phyloP scores from a whole-genome alignment of 2,113 vertebrate species.

The Sitta europaea region DNA sequence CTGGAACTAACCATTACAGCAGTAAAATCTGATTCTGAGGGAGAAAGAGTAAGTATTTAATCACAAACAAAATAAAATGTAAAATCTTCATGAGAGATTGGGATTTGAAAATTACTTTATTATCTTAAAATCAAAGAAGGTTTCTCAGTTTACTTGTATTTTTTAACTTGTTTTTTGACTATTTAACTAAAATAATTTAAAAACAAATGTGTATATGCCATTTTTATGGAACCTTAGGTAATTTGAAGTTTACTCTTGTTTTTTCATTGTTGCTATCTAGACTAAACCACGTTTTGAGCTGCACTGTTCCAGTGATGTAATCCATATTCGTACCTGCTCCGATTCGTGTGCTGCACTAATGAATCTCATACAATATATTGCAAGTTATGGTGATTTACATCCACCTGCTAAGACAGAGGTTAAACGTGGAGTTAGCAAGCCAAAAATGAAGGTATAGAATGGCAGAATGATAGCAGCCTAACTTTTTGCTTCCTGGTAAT shows the following conservation, averaged over 20 bases:
- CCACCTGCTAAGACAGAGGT: constrained; percentile 75
- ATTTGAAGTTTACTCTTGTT: neutral
- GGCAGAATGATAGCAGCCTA: neutral
- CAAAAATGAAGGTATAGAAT: constrained; percentile 80
- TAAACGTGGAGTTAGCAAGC: constrained; percentile 71
- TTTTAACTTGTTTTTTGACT: neutral
- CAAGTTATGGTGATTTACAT: constrained; percentile 91
- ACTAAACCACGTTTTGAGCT: constrained; percentile 89
- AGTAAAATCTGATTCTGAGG: constrained; percentile 83
- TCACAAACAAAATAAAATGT: neutral
- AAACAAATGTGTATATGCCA: neutral
- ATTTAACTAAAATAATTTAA: neutral
- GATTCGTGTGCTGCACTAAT: constrained; percentile 96
- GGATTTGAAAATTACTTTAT: neutral
- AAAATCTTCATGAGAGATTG: neutral
- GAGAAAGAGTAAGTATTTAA: constrained; percentile 79
- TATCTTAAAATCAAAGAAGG: neutral
- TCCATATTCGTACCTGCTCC: constrained; percentile 92
- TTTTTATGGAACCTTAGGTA: neutral
- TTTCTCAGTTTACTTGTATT: neutral
- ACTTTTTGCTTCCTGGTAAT: neutral
- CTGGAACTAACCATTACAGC: constrained; percentile 92
- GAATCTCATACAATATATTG: constrained; percentile 98
- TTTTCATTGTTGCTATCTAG: constrained; percentile 51
- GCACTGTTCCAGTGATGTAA: constrained; percentile 94